Percentiles rank a stretch among this genome's conserved stretches.
Conservation (phyloP, 2,113 vertebrate genomes). For the Syngnathus typhle region DNA sequence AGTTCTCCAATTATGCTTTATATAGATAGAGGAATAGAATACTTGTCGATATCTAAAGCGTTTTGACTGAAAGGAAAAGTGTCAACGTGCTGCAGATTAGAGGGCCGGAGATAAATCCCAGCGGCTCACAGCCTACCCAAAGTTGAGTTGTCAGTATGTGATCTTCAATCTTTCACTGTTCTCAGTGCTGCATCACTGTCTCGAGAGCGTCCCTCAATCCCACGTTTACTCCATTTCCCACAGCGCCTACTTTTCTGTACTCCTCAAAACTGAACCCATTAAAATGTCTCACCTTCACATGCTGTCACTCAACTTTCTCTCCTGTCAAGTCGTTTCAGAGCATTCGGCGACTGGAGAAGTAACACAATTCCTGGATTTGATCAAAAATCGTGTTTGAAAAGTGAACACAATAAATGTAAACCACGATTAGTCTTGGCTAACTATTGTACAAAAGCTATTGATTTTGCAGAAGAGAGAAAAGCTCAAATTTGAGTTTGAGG, state of each 20-base stretch:
- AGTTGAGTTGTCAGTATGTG: constrained; percentile 28
- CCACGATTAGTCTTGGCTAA: too few species aligned
- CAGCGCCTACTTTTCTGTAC: constrained; percentile 20
- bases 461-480: too few species aligned
- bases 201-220: constrained; percentile 25
- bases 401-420: background rate
- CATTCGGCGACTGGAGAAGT: background rate
- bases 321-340: constrained; percentile 10
- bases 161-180: constrained; percentile 40
- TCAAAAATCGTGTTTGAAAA: background rate
- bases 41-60: background rate
- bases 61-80: constrained; percentile 15
- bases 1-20: background rate
- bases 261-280: constrained; percentile 38
- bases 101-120: constrained; percentile 20
- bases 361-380: constrained; percentile 6
- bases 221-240: constrained; percentile 34
- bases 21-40: background rate
- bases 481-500: too few species aligned
- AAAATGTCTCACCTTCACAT: constrained; percentile 17
- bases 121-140: constrained; percentile 6
- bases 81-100: constrained; percentile 20
- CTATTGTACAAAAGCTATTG: too few species aligned
- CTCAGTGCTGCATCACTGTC: constrained; percentile 24
- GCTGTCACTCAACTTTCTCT: constrained; percentile 27